Percentiles rank a stretch among this genome's conserved stretches.
These are phyloP conservation scores for Tinea pellionella DNA, from an alignment of 2,888 invertebrate species.

Conservation along the genomic window DNA sequence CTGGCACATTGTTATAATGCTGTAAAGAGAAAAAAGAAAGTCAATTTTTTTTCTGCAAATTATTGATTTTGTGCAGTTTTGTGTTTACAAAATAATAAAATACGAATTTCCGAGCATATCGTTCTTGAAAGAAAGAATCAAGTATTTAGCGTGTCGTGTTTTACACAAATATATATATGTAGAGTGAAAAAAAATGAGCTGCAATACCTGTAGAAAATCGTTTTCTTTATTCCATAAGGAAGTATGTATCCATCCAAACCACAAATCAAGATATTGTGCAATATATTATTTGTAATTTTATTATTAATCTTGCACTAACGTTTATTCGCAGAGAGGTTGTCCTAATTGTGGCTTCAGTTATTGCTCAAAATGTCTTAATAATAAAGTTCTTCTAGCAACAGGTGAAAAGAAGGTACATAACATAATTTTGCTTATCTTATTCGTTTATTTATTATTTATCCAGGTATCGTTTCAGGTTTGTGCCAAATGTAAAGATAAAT, in stretches of 20 bases:
- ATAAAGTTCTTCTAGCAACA: slow-evolving; percentile 69
- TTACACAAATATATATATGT: too few relatives aligned
- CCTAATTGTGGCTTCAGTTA: slow-evolving; percentile 86
- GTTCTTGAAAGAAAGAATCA: too few relatives aligned
- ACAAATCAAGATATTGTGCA: background rate
- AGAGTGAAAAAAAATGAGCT: slow-evolving; percentile 78
- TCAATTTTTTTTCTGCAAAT: too few relatives aligned
- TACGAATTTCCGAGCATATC: too few relatives aligned
- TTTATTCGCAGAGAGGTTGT: slow-evolving; percentile 78
- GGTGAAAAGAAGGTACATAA: background rate
- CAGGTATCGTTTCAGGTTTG: slow-evolving; percentile 38
- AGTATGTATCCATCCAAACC: slow-evolving; percentile 50
- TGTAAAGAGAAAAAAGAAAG: too few relatives aligned
- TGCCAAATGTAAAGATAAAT: slow-evolving; percentile 34
- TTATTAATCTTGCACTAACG: slow-evolving; percentile 10
- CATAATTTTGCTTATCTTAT: background rate
- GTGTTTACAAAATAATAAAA: too few relatives aligned
- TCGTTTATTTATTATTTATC: background rate
- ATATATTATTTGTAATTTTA: slow-evolving; percentile 12
- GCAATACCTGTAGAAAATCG: slow-evolving; percentile 77
- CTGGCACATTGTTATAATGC: too few relatives aligned
- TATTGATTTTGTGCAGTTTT: too few relatives aligned
- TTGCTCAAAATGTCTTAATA: slow-evolving; percentile 83
- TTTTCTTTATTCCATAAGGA: slow-evolving; percentile 80
- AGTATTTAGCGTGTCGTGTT: too few relatives aligned